These are phyloP conservation scores for Piprites chloris DNA, from an alignment of 2,113 vertebrate species.

Conservation along the genomic window DNA sequence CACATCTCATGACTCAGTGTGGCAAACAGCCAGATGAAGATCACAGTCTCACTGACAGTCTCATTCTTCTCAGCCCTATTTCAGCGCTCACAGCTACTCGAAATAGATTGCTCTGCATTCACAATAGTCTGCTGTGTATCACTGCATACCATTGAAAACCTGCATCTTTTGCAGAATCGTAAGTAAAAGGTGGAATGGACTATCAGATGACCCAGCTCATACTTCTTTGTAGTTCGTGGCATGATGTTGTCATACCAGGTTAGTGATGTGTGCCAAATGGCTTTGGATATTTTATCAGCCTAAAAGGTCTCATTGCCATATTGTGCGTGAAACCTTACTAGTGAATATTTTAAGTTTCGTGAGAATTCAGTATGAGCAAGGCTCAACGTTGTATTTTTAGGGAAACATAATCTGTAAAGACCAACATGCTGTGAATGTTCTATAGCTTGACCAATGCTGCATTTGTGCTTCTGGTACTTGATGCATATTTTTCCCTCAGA, in stretches of 20 bases:
- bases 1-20: neutral
- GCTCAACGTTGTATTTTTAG: neutral
- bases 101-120: neutral
- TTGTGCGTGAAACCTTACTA: neutral
- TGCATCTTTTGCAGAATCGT: neutral
- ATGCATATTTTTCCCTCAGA: neutral
- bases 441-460: neutral
- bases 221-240: neutral
- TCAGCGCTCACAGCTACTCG: neutral
- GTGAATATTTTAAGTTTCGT: neutral
- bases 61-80: constrained; percentile 25
- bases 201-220: neutral
- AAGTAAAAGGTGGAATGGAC: neutral
- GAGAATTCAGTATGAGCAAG: neutral
- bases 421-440: neutral
- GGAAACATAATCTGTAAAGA: neutral
- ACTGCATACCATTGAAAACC: neutral
- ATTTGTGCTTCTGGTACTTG: neutral
- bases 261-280: neutral
- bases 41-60: neutral
- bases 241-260: neutral
- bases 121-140: neutral
- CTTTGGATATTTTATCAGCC: neutral
- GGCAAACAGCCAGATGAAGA: constrained; percentile 12
- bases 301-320: neutral